Evolutionary conservation across 2,113 vertebrate genomes (phyloP).

Genomic region (Pterocles orientalis): DNA sequence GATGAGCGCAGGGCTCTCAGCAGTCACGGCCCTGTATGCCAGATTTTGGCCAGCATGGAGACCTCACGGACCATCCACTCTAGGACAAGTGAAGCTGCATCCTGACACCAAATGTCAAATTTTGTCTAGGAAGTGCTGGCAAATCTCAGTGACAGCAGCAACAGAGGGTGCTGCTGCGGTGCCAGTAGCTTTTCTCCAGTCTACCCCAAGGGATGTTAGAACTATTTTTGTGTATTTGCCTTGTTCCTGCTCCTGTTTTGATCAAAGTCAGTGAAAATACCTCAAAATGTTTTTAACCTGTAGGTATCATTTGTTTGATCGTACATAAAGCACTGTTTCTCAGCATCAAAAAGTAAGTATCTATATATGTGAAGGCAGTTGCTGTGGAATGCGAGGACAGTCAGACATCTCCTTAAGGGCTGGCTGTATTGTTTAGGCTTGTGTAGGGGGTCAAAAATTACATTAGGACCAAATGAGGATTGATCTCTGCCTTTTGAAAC

Average conservation of each 20-base stretch:
- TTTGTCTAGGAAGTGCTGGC: not conserved
- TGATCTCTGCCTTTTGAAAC: not conserved
- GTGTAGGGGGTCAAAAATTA: not conserved
- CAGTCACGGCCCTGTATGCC: not conserved
- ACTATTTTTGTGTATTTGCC: not conserved
- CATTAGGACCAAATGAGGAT: not conserved
- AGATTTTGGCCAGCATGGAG: not conserved
- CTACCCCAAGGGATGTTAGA: not conserved
- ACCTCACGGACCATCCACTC: not conserved
- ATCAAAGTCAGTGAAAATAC: not conserved
- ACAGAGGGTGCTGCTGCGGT: slow-evolving; percentile 47
- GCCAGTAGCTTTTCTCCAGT: not conserved
- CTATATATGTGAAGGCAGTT: not conserved
- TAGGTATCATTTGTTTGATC: not conserved
- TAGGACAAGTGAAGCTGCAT: not conserved
- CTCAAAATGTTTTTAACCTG: not conserved
- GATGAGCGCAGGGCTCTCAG: not conserved
- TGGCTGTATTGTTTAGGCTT: not conserved
- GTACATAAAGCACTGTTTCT: not conserved
- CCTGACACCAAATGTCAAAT: rapidly evolving
- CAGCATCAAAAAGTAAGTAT: not conserved
- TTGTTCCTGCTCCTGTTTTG: not conserved
- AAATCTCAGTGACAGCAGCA: not conserved
- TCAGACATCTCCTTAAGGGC: not conserved
- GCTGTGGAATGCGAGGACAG: not conserved